These are phyloP conservation scores for Botia almorhae DNA, from an alignment of 2,797 vertebrate genomes.

Conservation along the genomic window DNA sequence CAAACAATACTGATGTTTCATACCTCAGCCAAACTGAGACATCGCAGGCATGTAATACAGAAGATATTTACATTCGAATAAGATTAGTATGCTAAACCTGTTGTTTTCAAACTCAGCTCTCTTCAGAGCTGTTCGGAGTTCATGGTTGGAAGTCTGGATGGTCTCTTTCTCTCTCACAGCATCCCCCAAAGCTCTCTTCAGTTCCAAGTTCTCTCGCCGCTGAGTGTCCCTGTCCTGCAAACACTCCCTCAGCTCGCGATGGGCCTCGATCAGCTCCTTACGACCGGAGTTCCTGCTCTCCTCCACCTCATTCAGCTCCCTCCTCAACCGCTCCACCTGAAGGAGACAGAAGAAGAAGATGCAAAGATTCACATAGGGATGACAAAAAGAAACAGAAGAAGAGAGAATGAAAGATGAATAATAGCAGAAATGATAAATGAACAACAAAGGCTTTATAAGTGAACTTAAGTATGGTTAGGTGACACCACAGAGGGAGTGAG, in stretches of 20 bases:
- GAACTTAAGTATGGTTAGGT: not conserved
- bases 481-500: constrained; percentile 10
- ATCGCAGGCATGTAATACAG: not conserved
- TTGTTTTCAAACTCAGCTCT: constrained; percentile 80
- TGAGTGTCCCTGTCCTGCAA: constrained; percentile 73
- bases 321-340: constrained; percentile 76
- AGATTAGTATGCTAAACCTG: constrained; percentile 72
- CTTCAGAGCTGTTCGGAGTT: constrained; percentile 77
- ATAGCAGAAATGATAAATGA: not conserved
- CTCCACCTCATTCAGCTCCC: constrained; percentile 72
- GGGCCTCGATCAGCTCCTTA: constrained; percentile 76
- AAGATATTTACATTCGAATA: not conserved
- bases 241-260: constrained; percentile 73
- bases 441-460: not conserved
- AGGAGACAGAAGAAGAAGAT: not conserved
- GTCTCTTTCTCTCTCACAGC: constrained; percentile 77
- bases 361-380: not conserved
- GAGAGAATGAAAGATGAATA: constrained; percentile 4
- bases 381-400: constrained; percentile 10
- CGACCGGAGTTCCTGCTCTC: constrained; percentile 67
- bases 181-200: constrained; percentile 70
- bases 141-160: constrained; percentile 78
- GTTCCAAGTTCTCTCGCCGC: constrained; percentile 75
- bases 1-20: not conserved
- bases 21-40: not conserved